These are phyloP conservation scores for Ooceraea biroi DNA, from an alignment of 1,140 invertebrate species.

Conservation along the genomic window DNA sequence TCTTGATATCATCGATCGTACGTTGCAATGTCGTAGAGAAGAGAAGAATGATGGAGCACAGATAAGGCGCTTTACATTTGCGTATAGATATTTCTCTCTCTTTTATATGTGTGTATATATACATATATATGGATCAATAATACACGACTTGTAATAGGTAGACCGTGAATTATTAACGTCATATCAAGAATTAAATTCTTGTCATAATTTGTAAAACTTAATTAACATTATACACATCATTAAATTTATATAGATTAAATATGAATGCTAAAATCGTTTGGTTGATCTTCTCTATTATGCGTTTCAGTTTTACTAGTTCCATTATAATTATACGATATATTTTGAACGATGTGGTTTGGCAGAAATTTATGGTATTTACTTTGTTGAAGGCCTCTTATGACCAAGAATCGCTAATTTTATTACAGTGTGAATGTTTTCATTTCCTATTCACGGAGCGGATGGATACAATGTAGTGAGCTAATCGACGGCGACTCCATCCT, in stretches of 20 bases:
- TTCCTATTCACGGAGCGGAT: constrained; percentile 1
- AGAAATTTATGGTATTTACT: constrained; percentile 49
- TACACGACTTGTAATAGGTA: neutral
- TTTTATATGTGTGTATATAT: too few relatives aligned
- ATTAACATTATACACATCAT: neutral
- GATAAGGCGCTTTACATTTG: too few relatives aligned
- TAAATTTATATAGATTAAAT: constrained; percentile 4
- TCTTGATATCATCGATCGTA: too few relatives aligned
- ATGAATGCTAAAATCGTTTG: neutral
- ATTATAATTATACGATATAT: constrained; percentile 37
- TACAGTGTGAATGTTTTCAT: constrained; percentile 2
- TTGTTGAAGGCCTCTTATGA: neutral
- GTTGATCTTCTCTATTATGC: too few relatives aligned
- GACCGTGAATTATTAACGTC: neutral
- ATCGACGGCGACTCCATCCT: neutral
- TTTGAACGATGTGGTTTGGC: neutral
- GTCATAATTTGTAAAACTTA: neutral
- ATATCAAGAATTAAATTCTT: neutral
- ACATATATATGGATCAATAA: neutral
- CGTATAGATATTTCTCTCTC: too few relatives aligned
- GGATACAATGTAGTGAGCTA: constrained; percentile 3
- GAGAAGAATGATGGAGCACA: too few relatives aligned
- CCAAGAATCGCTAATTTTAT: constrained; percentile 43
- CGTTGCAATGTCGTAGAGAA: neutral
- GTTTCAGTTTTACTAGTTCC: constrained; percentile 7